Base-by-base conservation (phyloP, 2,113 vertebrate species). In the Pedionomus torquatus region DNA sequence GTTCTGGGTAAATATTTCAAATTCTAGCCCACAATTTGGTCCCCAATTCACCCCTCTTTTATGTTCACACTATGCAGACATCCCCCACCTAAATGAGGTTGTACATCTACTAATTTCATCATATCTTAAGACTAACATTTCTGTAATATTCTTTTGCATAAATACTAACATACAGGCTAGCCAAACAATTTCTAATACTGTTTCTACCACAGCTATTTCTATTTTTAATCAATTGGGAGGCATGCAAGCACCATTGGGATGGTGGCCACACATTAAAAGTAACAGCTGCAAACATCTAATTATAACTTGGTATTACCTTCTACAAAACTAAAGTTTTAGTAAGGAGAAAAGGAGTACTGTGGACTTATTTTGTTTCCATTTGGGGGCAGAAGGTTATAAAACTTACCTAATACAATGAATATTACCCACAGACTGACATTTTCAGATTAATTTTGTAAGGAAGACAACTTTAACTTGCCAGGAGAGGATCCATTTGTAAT, bases 201-300 rank as follows among this genome's bases (percentile, higher is more conserved):
- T 85, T 95, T 95, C 71, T 66, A 61, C 39, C 41, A 86, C 68
- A 89, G 63, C 37, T 90, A 77, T 63, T 95, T 93, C 88, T 95
- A 93, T 95, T 97, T 97, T 96, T 95, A 95, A 89, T 49, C 79
- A 88, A 10, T 4, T n/a, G 28, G 30, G 41, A 92, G 51, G 64
- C 37, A 92, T 54, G 64, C 28, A 80, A 83, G 71, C 49, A 90
- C 68, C 41, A 89, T 0, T 61, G 49, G 57, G 69, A 69, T 43
- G 51, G 20, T 70, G 46, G 79, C 76, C 85, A 90, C 64, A 54
- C 37, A 89, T 46, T 31, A 76, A 60, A 93, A 88, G 58, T 65
- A 96, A 96, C 80, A 95, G 94, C 83, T 95, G 86, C 88, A 92
- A 93, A 63, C 30, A 80, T 66, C 80, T 95, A 95, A 95, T 70